phyloP scores from a whole-genome alignment of 2,113 vertebrate genomes.

The Stomatorhinus ivindoensis region DNA sequence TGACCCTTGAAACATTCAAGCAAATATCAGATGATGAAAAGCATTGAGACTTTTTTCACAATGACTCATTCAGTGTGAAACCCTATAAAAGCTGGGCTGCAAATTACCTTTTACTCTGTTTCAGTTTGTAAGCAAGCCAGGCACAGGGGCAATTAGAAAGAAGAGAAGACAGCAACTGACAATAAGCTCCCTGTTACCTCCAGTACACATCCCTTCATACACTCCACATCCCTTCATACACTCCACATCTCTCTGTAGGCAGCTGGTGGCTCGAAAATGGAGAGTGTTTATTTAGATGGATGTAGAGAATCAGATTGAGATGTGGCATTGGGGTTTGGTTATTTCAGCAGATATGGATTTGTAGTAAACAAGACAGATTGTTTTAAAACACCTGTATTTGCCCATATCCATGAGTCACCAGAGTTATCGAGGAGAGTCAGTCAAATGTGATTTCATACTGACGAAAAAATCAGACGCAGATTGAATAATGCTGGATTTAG shows the following conservation, averaged over 20 bases:
- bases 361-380: neutral
- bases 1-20: neutral
- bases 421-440: neutral
- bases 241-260: neutral
- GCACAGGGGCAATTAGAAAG: neutral
- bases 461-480: neutral
- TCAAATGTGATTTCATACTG: neutral
- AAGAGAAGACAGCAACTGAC: neutral
- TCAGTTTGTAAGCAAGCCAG: neutral
- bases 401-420: neutral
- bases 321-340: neutral
- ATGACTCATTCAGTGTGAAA: neutral
- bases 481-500: neutral
- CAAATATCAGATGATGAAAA: neutral
- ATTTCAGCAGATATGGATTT: neutral
- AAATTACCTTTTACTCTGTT: neutral
- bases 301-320: neutral
- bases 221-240: neutral
- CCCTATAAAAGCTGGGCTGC: neutral
- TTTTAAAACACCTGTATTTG: neutral
- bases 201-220: neutral
- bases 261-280: neutral
- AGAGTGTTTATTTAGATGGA: neutral
- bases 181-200: neutral
- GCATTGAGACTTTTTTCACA: neutral